Evolutionary conservation across 2,888 invertebrate genomes (phyloP).

Genomic region (Yponomeuta malinellus): DNA sequence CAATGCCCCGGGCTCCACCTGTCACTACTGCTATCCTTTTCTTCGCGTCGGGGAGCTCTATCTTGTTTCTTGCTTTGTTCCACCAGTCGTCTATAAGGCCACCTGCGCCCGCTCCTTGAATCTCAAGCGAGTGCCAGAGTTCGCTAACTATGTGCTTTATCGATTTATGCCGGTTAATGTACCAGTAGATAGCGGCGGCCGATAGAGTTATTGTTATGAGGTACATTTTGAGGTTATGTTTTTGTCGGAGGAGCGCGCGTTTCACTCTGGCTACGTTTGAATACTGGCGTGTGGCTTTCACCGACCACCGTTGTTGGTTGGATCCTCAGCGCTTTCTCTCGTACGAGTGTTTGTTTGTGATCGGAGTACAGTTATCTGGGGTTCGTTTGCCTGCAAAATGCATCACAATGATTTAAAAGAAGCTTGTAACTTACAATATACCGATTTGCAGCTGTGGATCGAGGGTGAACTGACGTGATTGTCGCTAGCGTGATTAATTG

Average conservation of each 20-base stretch:
- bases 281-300: constrained; percentile 62
- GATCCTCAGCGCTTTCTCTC: constrained; percentile 68
- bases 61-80: constrained; percentile 71
- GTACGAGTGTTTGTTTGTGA: constrained; percentile 39
- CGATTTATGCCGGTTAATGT: constrained; percentile 71
- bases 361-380: constrained; percentile 53
- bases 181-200: constrained; percentile 56
- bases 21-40: constrained; percentile 87
- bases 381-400: constrained; percentile 21
- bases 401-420: not conserved
- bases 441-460: not conserved
- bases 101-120: constrained; percentile 76
- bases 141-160: constrained; percentile 69
- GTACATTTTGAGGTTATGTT: constrained; percentile 58
- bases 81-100: constrained; percentile 78
- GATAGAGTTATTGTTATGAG: constrained; percentile 39
- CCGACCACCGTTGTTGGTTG: constrained; percentile 41
- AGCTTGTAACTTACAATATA: not conserved
- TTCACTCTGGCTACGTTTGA: constrained; percentile 29
- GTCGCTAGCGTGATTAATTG: not conserved
- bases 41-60: constrained; percentile 78
- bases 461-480: not conserved
- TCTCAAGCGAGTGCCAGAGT: constrained; percentile 70
- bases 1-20: constrained; percentile 92
- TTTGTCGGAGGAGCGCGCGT: constrained; percentile 16